Evolutionary conservation across 2,113 vertebrate species (phyloP).

Genomic region (Bagarius yarrelli): DNA sequence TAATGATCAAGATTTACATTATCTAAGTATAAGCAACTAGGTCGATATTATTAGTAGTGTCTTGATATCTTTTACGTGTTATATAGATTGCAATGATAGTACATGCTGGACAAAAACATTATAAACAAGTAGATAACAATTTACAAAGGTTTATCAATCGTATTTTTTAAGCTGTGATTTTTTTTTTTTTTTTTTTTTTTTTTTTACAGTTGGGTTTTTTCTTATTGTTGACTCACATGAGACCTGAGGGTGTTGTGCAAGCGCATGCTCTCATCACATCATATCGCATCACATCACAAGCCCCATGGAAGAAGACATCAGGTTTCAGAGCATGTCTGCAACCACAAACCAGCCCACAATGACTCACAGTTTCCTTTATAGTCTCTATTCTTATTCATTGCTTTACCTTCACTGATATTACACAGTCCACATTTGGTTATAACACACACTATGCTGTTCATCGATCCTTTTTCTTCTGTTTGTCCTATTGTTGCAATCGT

Average conservation of each 20-base stretch:
- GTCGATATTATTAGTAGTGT: neutral
- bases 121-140: neutral
- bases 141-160: neutral
- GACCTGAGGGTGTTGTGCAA: neutral
- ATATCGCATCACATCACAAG: slow-evolving; percentile 2
- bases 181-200: neutral
- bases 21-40: no score
- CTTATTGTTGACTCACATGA: slow-evolving; percentile 1
- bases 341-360: slow-evolving; percentile 18
- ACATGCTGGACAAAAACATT: neutral
- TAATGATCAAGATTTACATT: neutral
- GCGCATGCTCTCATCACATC: slow-evolving; percentile 8
- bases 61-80: no score
- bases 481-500: slow-evolving; percentile 4
- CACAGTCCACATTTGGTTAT: neutral
- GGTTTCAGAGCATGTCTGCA: neutral
- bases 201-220: no score
- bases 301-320: neutral
- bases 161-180: neutral
- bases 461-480: neutral
- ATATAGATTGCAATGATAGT: neutral
- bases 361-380: neutral
- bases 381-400: neutral
- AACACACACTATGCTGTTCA: neutral
- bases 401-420: neutral